Percentiles rank a stretch among this genome's conserved stretches.
Conservation (phyloP, 2,113 vertebrate genomes). For the Sander lucioperca region DNA sequence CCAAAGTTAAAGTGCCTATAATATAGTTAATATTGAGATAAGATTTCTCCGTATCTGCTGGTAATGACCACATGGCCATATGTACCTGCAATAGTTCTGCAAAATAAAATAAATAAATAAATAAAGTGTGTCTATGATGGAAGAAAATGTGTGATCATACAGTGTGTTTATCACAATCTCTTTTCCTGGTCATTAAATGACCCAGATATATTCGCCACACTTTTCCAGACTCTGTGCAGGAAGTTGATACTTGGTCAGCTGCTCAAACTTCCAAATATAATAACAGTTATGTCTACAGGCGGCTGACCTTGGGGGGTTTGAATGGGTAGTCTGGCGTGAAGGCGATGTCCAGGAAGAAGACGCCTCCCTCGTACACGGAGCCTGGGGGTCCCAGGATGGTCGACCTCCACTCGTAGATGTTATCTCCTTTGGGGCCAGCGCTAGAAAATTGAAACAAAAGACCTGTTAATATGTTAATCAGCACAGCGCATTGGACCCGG, state of each 20-base stretch:
- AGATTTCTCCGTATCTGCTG: neutral
- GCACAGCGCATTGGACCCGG: constrained; percentile 3
- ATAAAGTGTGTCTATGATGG: neutral
- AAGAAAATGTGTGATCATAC: neutral
- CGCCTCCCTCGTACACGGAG: constrained; percentile 98
- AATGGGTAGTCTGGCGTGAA: constrained; percentile 99
- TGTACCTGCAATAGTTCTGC: neutral
- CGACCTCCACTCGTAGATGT: constrained; percentile 99
- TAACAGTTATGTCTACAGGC: neutral
- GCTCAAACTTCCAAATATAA: neutral
- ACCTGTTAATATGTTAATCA: constrained; percentile 61
- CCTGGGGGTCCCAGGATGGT: constrained; percentile 98
- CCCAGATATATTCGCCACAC: neutral
- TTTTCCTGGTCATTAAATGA: constrained; percentile 5
- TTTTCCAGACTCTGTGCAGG: neutral
- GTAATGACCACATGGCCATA: neutral
- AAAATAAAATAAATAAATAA: neutral
- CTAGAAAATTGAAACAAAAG: constrained; percentile 82
- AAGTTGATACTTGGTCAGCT: neutral
- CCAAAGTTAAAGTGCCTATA: too few relatives aligned
- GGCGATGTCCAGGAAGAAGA: constrained; percentile 99
- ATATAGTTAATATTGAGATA: neutral
- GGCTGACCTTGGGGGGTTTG: constrained; percentile 97
- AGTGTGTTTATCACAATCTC: neutral
- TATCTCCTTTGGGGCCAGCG: constrained; percentile 99